Evolutionary conservation across 2,113 vertebrate species (phyloP).

Genomic region (Solea senegalensis): DNA sequence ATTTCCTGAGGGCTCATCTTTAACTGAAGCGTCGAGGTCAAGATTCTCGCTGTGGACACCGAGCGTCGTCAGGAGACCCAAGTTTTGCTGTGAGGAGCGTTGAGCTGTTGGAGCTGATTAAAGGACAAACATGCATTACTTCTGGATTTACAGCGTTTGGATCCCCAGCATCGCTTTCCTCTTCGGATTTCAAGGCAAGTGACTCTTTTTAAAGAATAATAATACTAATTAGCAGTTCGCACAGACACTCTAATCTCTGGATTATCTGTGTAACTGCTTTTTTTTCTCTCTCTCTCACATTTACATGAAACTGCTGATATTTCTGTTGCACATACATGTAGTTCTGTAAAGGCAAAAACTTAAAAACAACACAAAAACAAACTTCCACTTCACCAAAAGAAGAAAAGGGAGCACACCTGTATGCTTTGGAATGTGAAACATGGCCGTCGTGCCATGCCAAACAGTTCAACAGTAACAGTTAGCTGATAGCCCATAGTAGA

Average conservation of each 20-base stretch:
- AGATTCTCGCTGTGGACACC: slow-evolving; percentile 20
- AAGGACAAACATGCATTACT: slow-evolving; percentile 58
- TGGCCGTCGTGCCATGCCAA: too few relatives aligned
- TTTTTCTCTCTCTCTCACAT: too few relatives aligned
- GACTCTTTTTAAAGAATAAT: neutral
- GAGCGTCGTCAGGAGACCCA: slow-evolving; percentile 16
- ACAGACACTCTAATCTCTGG: neutral
- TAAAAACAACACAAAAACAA: too few relatives aligned
- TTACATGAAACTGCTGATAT: too few relatives aligned
- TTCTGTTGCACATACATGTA: too few relatives aligned
- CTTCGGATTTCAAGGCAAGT: slow-evolving; percentile 66
- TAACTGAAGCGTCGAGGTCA: slow-evolving; percentile 9
- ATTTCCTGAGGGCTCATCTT: slow-evolving; percentile 24
- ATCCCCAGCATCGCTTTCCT: slow-evolving; percentile 59
- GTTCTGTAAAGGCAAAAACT: too few relatives aligned
- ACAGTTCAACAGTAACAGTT: too few relatives aligned
- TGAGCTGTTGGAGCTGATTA: slow-evolving; percentile 33
- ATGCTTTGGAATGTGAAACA: too few relatives aligned
- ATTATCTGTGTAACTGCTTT: neutral
- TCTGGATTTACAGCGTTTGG: slow-evolving; percentile 68
- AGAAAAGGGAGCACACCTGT: too few relatives aligned
- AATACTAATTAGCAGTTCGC: neutral
- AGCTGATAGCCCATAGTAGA: too few relatives aligned
- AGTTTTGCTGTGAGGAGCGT: slow-evolving; percentile 35
- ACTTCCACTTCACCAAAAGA: too few relatives aligned